Evolutionary conservation across 2,888 invertebrate genomes (phyloP).

Genomic region (Eilema caniola): DNA sequence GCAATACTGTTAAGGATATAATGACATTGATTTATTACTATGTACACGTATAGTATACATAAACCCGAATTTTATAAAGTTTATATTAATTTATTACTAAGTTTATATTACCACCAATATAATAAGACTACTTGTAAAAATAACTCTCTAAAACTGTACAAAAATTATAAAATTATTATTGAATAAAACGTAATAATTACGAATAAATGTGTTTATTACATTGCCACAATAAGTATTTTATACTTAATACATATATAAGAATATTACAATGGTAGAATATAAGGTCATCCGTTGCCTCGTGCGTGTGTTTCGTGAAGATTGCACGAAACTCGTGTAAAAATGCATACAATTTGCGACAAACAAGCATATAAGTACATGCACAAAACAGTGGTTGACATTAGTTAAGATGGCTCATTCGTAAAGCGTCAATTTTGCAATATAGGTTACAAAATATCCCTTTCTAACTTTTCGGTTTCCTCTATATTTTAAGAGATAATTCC

Average conservation of each 20-base stretch:
- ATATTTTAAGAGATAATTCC: not conserved
- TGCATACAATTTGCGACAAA: too few relatives aligned
- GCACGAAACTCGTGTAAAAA: too few relatives aligned
- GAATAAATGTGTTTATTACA: conserved; percentile 55
- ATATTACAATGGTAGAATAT: not conserved
- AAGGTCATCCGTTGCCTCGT: not conserved
- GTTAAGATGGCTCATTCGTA: not conserved
- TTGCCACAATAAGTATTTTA: conserved; percentile 46
- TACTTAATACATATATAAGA: conserved; percentile 38
- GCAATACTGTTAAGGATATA: too few relatives aligned
- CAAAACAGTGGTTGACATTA: too few relatives aligned
- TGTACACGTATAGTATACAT: not conserved
- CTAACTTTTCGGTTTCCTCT: not conserved
- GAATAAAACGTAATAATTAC: conserved; percentile 39
- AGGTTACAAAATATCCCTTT: too few relatives aligned
- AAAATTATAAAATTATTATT: conserved; percentile 4
- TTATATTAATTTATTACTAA: not conserved
- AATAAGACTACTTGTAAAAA: conserved; percentile 7
- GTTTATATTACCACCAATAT: not conserved
- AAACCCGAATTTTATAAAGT: not conserved
- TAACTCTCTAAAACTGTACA: conserved; percentile 21
- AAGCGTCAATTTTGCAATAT: too few relatives aligned
- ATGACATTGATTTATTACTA: too few relatives aligned
- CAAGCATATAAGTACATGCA: too few relatives aligned
- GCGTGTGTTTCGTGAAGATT: too few relatives aligned